Evolutionary conservation across 2,888 invertebrate species (phyloP).

Genomic region (Brachycybe producta): DNA sequence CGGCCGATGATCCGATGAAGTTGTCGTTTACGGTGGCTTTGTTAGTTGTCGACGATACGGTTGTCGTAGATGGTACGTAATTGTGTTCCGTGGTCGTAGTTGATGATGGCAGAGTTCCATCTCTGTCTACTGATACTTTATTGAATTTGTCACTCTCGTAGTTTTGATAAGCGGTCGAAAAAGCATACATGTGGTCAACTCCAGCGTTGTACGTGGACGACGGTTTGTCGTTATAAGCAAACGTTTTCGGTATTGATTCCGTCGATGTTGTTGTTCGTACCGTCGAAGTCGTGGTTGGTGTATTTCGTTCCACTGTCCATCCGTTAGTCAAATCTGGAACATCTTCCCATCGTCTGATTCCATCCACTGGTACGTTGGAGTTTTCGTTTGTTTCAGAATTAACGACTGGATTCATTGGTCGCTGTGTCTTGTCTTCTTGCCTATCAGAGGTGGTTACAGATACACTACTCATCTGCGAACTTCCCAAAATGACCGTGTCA

Average conservation of each 20-base stretch:
- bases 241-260: background rate
- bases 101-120: background rate
- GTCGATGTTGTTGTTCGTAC: background rate
- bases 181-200: constrained; percentile 5
- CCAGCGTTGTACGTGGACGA: background rate
- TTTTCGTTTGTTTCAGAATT: too few species aligned
- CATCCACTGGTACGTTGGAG: background rate
- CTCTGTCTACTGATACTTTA: background rate
- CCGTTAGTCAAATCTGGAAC: constrained; percentile 4
- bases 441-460: background rate
- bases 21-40: background rate
- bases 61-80: background rate
- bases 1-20: background rate
- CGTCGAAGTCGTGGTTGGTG: background rate
- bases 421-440: background rate
- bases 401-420: too few species aligned
- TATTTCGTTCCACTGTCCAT: background rate
- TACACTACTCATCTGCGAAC: background rate
- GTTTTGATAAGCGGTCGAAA: background rate
- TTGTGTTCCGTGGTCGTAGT: background rate
- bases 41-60: background rate
- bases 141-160: background rate
- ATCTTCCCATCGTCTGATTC: background rate
- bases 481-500: constrained; percentile 2
- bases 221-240: background rate